Evolutionary conservation across 2,113 vertebrate genomes (phyloP).

Genomic region (western clawed frog (Xenopus tropicalis)): UCB_Xtro_10.0 CM004443.2:46622501-46623000

Average conservation of each 20-base stretch:
- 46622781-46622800: conserved; percentile 23
- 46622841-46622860: conserved; percentile 48
- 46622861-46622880: conserved; percentile 50
- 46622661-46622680: neutral
- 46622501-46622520: too few relatives aligned
- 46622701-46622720: neutral
- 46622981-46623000: conserved; percentile 58
- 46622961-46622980: conserved; percentile 64
- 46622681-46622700: neutral
- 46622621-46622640: conserved; percentile 5
- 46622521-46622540: too few relatives aligned
- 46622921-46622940: conserved; percentile 63
- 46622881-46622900: conserved; percentile 64
- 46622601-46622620: too few relatives aligned
- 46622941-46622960: conserved; percentile 61
- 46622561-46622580: too few relatives aligned
- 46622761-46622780: conserved; percentile 28
- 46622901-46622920: conserved; percentile 53
- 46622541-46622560: too few relatives aligned
- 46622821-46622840: conserved; percentile 40
- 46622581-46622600: too few relatives aligned
- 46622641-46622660: neutral
- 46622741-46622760: neutral
- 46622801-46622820: conserved; percentile 30
- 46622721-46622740: conserved; percentile 2